Percentiles rank a stretch among this genome's conserved stretches.
Conservation (phyloP, 2,888 invertebrate species). For the Drosophila diplacantha region DNA sequence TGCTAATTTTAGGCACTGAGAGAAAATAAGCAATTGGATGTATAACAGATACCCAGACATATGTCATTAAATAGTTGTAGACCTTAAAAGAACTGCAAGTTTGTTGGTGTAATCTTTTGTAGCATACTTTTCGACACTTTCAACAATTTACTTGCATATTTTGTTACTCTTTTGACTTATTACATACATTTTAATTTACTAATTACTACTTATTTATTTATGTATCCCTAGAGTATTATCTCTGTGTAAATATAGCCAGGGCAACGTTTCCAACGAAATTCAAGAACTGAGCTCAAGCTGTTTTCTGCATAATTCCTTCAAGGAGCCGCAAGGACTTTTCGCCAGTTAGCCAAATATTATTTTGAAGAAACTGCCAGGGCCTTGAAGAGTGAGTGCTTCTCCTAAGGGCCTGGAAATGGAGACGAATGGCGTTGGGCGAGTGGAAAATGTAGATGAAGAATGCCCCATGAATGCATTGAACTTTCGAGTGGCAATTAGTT, state of each 20-base stretch:
- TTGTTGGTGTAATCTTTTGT: neutral
- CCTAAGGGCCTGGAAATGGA: neutral
- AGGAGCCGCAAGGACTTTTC: slow-evolving; percentile 6
- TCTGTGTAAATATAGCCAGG: neutral
- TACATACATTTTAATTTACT: neutral
- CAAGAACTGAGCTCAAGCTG: slow-evolving; percentile 15
- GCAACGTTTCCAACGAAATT: slow-evolving; percentile 14
- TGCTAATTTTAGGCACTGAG: too few relatives aligned
- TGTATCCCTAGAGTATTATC: neutral
- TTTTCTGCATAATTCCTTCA: slow-evolving; percentile 13
- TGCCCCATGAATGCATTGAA: slow-evolving; percentile 29
- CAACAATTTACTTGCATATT: neutral
- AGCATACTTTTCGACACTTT: neutral
- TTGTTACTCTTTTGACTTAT: neutral
- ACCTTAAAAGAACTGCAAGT: rapidly evolving
- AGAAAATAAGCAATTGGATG: too few relatives aligned
- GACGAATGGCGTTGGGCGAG: neutral
- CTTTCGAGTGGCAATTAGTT: slow-evolving; percentile 41
- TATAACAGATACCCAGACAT: too few relatives aligned
- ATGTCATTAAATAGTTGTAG: neutral
- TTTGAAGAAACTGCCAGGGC: slow-evolving; percentile 4
- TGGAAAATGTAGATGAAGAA: neutral
- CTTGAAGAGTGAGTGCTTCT: slow-evolving; percentile 1
- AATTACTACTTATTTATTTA: neutral
- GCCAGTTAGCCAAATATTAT: slow-evolving; percentile 31